Conservation (phyloP, 2,113 vertebrate genomes). For the Barbus barbus region DNA sequence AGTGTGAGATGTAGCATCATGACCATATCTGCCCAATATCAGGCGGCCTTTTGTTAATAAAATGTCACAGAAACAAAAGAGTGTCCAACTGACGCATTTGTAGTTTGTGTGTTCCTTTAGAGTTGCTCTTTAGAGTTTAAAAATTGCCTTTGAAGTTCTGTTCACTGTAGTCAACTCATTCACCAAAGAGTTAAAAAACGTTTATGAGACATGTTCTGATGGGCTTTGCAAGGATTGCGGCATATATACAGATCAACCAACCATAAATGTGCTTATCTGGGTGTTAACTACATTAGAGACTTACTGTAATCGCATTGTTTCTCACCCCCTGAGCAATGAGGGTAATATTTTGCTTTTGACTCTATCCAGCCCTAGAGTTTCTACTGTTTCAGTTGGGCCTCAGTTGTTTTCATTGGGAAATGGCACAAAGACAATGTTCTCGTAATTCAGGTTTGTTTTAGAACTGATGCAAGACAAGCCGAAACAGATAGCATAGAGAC, state of each 20-base stretch:
- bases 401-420: conserved; percentile 21
- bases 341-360: no score
- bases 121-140: no score
- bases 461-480: conserved; percentile 5
- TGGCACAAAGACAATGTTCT: background rate
- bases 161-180: no score
- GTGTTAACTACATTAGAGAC: background rate
- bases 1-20: conserved; percentile 4
- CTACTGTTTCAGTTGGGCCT: no score
- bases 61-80: background rate
- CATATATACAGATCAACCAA: no score
- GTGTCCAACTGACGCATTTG: background rate
- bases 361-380: background rate
- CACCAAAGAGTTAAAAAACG: no score
- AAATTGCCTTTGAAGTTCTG: no score
- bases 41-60: background rate
- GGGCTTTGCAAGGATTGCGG: no score
- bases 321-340: background rate
- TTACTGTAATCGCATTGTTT: background rate
- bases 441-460: conserved; percentile 36
- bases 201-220: no score
- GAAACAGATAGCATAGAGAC: background rate
- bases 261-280: background rate
- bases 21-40: background rate
- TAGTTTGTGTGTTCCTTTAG: background rate